Percentiles rank a stretch among this genome's conserved stretches.
phyloP scores from a whole-genome alignment of 1,140 invertebrate species.

The Diabrotica virgifera region DNA sequence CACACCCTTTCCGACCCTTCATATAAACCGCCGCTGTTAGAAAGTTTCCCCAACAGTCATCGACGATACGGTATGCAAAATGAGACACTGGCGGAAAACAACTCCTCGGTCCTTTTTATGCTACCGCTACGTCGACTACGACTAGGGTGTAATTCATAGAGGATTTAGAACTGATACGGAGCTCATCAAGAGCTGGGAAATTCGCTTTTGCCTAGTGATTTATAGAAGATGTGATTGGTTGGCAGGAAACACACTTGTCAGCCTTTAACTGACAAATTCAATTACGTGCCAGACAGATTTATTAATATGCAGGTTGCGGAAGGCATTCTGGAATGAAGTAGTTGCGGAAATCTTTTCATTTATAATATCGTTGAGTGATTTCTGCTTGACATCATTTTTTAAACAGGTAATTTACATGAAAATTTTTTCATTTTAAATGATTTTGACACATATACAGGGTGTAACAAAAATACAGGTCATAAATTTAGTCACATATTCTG shows the following conservation, averaged over 20 bases:
- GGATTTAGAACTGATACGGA: not conserved
- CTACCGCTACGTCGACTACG: not conserved
- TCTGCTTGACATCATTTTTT: too few species aligned
- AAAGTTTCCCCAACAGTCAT: not conserved
- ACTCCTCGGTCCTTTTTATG: not conserved
- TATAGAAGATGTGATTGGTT: conserved; percentile 1
- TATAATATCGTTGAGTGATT: too few species aligned
- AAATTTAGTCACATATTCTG: too few species aligned
- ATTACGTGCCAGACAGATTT: not conserved
- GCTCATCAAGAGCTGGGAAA: conserved; percentile 1
- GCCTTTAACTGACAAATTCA: not conserved
- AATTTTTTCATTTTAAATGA: too few species aligned
- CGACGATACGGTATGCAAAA: not conserved
- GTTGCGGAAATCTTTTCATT: too few species aligned
- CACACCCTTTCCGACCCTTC: too few species aligned
- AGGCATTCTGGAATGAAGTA: not conserved
- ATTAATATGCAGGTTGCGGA: not conserved
- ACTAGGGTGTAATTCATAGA: conserved; percentile 2
- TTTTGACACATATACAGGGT: too few species aligned
- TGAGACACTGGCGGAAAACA: not conserved
- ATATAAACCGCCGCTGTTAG: not conserved
- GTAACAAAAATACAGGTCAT: too few species aligned
- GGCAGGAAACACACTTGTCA: conserved; percentile 1
- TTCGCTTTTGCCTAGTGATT: conserved; percentile 1
- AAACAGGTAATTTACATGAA: too few species aligned